Base-by-base conservation (phyloP, 2,888 invertebrate genomes). In the Zygogramma bicolorata region DNA sequence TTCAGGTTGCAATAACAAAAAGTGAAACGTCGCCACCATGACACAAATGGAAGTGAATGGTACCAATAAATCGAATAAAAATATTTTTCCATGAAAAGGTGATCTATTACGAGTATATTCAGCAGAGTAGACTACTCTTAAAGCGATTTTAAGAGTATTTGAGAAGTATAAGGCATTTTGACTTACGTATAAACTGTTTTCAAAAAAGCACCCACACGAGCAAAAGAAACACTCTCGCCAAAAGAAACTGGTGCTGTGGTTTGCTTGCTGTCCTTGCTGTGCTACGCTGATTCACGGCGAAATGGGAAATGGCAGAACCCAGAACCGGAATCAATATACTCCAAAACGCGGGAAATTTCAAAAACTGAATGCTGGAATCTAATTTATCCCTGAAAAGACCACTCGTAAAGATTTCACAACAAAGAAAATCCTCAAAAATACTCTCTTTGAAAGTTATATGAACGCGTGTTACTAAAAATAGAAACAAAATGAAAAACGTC, bases 161-260 rank as follows among this genome's bases (percentile, higher is more conserved):
- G 31, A 42, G 15, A 18, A 10, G 46, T 49, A 42, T 42, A 63
- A 49, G 57, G 58, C 7, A 18, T 18, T 13, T 49, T 53, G 66
- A 87, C 87, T 87, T 82, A 87, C 87, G 84, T 87, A 84, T 84
- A 85, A 84, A 87, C 87, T 83, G 84, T 85, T 86, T 84, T 84
- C 83, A 84, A 85, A 86, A 86, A 87, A 86, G 83, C 86, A 86
- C 86, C 84, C 85, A 83, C 83, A 84, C 85, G 84, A 86, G 82
- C 84, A 83, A 68, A 83, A 84, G 81, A 82, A 83, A 77, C 81
- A 83, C 76, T 75, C 76, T 80, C 77, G 75, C 72, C 79, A 78
- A 82, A 82, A 81, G 81, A 83, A 82, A 80, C 79, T 81, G 70
- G 65, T 74, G 67, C 68, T 63, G n/a, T n/a, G n/a, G n/a, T n/a